Percentiles rank a stretch among this genome's conserved stretches.
phyloP scores from a whole-genome alignment of 1,140 invertebrate genomes.

The Tetramorium simillimum region DNA sequence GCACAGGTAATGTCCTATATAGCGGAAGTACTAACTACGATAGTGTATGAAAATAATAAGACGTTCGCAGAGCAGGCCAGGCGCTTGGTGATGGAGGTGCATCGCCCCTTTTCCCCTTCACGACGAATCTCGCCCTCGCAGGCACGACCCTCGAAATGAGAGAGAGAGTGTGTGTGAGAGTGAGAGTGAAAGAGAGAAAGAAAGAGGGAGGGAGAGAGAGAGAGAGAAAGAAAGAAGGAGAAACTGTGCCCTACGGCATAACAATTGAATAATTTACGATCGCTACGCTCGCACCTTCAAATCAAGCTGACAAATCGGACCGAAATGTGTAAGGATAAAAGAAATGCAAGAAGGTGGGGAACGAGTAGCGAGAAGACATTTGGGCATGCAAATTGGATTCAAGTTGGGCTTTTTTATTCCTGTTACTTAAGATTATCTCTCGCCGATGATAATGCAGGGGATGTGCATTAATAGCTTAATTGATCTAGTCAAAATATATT shows the following conservation, averaged over 20 bases:
- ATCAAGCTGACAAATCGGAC: slow-evolving; percentile 7
- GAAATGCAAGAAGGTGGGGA: background rate
- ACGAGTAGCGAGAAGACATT: background rate
- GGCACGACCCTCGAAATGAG: slow-evolving; percentile 44
- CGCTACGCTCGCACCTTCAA: slow-evolving; percentile 40
- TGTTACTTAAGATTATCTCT: slow-evolving; percentile 20
- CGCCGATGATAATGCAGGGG: slow-evolving; percentile 19
- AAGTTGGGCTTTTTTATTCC: slow-evolving; percentile 12
- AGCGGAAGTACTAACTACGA: slow-evolving; percentile 78
- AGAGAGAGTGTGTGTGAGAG: background rate
- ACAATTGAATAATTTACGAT: slow-evolving; percentile 27
- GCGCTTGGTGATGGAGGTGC: slow-evolving; percentile 39
- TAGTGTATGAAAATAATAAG: slow-evolving; percentile 73
- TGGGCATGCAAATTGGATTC: background rate
- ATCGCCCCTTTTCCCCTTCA: slow-evolving; percentile 67
- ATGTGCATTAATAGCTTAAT: slow-evolving; percentile 56
- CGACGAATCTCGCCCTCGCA: slow-evolving; percentile 68
- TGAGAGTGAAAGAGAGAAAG: slow-evolving; percentile 5
- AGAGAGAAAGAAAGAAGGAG: slow-evolving; percentile 34
- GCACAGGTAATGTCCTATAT: slow-evolving; percentile 80
- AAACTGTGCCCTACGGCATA: slow-evolving; percentile 25
- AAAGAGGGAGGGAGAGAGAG: slow-evolving; percentile 9
- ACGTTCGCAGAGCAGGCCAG: slow-evolving; percentile 64
- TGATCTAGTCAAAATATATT: slow-evolving; percentile 17
- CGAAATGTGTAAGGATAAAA: background rate